A percentile compares a stretch with the other conserved stretches of the same genome.
These are phyloP conservation scores for Ephialtes manifestator DNA, from an alignment of 2,888 invertebrate genomes.

Conservation along the genomic window DNA sequence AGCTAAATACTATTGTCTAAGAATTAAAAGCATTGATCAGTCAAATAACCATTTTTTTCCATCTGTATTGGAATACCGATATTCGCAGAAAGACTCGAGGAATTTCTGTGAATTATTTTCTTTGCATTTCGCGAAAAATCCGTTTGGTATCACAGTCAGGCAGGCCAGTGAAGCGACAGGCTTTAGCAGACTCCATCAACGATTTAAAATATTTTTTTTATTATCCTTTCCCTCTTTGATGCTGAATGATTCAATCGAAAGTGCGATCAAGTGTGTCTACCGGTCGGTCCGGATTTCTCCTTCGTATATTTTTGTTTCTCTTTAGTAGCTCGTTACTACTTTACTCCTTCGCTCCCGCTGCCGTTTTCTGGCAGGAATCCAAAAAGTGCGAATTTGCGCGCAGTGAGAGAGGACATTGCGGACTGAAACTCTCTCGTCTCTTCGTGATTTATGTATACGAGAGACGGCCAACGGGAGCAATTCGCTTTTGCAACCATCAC, in stretches of 20 bases:
- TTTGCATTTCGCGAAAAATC: constrained; percentile 9
- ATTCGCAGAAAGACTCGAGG: background rate
- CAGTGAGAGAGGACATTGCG: background rate
- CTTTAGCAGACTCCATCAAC: background rate
- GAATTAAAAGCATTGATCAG: too few species aligned
- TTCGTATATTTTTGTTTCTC: constrained; percentile 33
- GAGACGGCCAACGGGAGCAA: constrained; percentile 22
- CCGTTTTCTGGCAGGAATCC: constrained; percentile 62
- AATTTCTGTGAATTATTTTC: constrained; percentile 5
- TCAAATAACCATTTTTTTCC: too few species aligned
- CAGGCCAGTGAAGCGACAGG: background rate
- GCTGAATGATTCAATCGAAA: constrained; percentile 10
- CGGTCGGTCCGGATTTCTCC: constrained; percentile 34
- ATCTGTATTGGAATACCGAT: background rate
- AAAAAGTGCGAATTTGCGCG: constrained; percentile 57
- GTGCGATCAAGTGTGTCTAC: constrained; percentile 16
- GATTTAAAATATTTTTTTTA: background rate
- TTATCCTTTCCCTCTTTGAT: background rate
- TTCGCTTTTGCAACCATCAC: background rate
- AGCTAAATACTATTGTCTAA: too few species aligned
- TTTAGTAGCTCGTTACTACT: constrained; percentile 37
- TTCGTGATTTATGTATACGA: constrained; percentile 65
- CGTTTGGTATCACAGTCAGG: background rate
- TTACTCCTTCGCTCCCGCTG: constrained; percentile 36
- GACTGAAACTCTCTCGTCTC: constrained; percentile 33